Conservation (phyloP, 2,888 invertebrate genomes). For the Epicampocera succincta region DNA sequence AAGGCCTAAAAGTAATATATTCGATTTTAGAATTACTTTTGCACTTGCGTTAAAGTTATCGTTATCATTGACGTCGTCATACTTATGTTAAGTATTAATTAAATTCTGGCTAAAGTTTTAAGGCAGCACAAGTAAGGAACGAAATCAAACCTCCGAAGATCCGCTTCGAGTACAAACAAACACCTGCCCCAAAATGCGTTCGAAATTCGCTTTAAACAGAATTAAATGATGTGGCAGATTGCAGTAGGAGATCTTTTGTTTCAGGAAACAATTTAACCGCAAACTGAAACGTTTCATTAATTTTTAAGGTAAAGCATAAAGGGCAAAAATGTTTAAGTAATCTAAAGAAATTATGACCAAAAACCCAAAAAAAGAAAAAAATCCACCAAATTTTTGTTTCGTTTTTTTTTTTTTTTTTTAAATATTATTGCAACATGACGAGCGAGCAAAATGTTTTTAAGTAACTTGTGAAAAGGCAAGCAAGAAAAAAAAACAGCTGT, state of each 20-base stretch:
- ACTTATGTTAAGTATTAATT: slow-evolving; percentile 65
- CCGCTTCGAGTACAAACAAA: slow-evolving; percentile 13
- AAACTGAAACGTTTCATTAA: slow-evolving; percentile 47
- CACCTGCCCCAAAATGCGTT: slow-evolving; percentile 58
- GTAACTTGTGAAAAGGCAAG: slow-evolving; percentile 4
- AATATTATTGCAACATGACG: neutral
- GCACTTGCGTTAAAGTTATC: slow-evolving; percentile 26
- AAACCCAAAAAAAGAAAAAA: neutral
- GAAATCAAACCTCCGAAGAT: slow-evolving; percentile 47
- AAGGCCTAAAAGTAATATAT: neutral
- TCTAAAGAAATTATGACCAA: slow-evolving; percentile 45
- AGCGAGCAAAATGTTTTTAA: neutral
- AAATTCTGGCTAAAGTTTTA: slow-evolving; percentile 52
- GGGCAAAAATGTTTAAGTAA: slow-evolving; percentile 19
- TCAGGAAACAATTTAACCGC: slow-evolving; percentile 48
- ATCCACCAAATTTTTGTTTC: too few relatives aligned
- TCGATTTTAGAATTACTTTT: slow-evolving; percentile 4
- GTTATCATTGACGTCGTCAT: slow-evolving; percentile 43
- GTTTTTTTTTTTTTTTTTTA: slow-evolving; percentile 15
- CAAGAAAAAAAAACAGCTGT: slow-evolving; percentile 65
- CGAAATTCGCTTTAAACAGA: slow-evolving; percentile 48
- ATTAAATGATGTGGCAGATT: slow-evolving; percentile 63
- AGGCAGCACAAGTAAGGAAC: slow-evolving; percentile 39
- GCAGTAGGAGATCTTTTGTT: slow-evolving; percentile 28
- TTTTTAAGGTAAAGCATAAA: slow-evolving; percentile 5